A percentile compares a stretch with the other conserved stretches of the same genome.
These are phyloP conservation scores for Lasius fuliginosus DNA, from an alignment of 2,888 invertebrate species.

Conservation along the genomic window DNA sequence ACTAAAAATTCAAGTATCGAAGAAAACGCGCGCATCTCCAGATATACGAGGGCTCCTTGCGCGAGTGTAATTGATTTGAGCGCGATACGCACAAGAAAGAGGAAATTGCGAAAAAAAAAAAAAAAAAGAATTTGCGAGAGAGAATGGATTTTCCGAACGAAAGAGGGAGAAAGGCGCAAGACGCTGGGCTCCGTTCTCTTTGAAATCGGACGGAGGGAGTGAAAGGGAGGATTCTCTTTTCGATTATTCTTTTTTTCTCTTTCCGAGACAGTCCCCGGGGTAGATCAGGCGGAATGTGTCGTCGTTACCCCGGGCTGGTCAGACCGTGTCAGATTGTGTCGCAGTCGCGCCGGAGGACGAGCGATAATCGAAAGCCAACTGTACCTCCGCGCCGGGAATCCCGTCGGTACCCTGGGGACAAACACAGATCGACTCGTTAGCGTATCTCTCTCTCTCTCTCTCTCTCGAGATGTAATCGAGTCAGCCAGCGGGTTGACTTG, in stretches of 20 bases:
- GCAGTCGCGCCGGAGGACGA: constrained; percentile 73
- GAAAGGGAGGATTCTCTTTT: constrained; percentile 43
- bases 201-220: constrained; percentile 57
- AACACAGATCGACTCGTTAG: constrained; percentile 74
- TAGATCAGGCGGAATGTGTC: constrained; percentile 72
- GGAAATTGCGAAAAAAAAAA: background rate
- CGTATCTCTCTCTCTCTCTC: constrained; percentile 57
- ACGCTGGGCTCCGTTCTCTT: constrained; percentile 60
- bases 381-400: constrained; percentile 96
- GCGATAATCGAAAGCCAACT: constrained; percentile 75
- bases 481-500: constrained; percentile 47
- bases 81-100: background rate
- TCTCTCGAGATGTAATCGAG: constrained; percentile 59
- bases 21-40: background rate
- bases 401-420: constrained; percentile 95
- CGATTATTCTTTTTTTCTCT: constrained; percentile 14
- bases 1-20: background rate
- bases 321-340: constrained; percentile 70
- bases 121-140: background rate
- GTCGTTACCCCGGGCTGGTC: constrained; percentile 75
- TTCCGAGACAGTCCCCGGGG: constrained; percentile 69
- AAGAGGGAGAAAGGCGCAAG: constrained; percentile 67
- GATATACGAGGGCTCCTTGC: background rate
- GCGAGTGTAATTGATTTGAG: background rate
- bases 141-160: constrained; percentile 40